phyloP scores from a whole-genome alignment of 2,113 vertebrate species.

The Echinops telfairi region DNA sequence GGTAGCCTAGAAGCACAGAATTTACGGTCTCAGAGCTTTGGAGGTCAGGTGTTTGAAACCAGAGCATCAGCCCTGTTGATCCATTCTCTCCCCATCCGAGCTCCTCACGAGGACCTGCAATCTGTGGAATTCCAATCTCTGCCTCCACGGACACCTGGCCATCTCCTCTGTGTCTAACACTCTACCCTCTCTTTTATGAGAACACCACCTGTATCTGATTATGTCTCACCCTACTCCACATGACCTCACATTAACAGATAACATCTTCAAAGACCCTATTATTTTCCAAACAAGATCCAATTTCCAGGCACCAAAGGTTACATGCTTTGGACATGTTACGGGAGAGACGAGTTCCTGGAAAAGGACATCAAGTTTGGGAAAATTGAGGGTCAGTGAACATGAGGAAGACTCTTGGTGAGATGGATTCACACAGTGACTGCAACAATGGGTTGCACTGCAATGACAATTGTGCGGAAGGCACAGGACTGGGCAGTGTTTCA shows the following conservation, averaged over 20 bases:
- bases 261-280: background rate
- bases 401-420: too few species aligned
- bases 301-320: background rate
- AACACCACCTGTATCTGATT: background rate
- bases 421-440: too few species aligned
- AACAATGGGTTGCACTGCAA: too few species aligned
- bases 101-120: background rate
- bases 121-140: background rate
- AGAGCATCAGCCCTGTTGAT: background rate
- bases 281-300: background rate
- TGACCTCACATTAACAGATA: background rate
- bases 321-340: too few species aligned
- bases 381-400: too few species aligned
- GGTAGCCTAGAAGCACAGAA: background rate
- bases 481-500: too few species aligned
- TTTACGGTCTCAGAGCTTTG: background rate
- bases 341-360: too few species aligned
- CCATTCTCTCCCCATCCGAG: background rate
- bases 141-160: background rate
- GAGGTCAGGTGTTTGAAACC: background rate
- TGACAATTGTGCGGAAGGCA: too few species aligned
- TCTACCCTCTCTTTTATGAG: background rate
- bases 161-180: background rate
- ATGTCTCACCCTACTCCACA: background rate
- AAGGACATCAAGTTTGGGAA: too few species aligned